These are phyloP conservation scores for Acrocephalus scirpaceus DNA, from an alignment of 2,797 vertebrate genomes.

Conservation along the genomic window DNA sequence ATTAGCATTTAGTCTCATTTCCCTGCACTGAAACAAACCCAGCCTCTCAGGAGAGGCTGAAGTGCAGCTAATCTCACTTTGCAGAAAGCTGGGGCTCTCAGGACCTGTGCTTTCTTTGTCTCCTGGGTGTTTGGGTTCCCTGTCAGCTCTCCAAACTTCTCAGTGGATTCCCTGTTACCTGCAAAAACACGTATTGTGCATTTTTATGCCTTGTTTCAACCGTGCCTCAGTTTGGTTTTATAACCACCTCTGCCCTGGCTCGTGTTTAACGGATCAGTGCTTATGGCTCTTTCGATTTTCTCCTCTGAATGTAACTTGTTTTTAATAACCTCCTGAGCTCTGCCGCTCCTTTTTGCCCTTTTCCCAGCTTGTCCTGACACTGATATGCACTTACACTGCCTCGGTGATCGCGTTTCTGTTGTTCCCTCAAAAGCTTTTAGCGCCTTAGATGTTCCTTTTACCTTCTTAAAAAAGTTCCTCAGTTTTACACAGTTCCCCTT, in stretches of 20 bases:
- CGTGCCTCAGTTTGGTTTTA: not conserved
- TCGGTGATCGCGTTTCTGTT: not conserved
- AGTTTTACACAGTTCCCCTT: not conserved
- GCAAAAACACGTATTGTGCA: not conserved
- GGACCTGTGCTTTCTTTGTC: not conserved
- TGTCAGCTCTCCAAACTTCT: not conserved
- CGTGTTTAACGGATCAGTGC: not conserved
- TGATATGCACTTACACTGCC: not conserved
- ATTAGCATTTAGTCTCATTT: not conserved
- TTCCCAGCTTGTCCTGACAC: not conserved
- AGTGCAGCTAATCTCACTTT: not conserved
- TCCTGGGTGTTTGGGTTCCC: not conserved
- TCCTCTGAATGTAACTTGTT: not conserved
- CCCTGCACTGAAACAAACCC: not conserved
- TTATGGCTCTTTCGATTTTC: not conserved
- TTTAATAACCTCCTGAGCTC: not conserved
- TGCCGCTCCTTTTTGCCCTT: not conserved
- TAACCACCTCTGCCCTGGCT: not conserved
- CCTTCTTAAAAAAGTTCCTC: not conserved
- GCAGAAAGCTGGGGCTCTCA: not conserved
- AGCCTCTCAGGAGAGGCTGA: rapidly evolving
- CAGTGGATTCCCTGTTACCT: not conserved
- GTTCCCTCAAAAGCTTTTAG: not conserved
- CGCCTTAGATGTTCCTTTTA: not conserved
- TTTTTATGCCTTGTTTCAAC: not conserved